Conservation (phyloP, 2,888 invertebrate species). For the Zaprionus obscuricornis region DNA sequence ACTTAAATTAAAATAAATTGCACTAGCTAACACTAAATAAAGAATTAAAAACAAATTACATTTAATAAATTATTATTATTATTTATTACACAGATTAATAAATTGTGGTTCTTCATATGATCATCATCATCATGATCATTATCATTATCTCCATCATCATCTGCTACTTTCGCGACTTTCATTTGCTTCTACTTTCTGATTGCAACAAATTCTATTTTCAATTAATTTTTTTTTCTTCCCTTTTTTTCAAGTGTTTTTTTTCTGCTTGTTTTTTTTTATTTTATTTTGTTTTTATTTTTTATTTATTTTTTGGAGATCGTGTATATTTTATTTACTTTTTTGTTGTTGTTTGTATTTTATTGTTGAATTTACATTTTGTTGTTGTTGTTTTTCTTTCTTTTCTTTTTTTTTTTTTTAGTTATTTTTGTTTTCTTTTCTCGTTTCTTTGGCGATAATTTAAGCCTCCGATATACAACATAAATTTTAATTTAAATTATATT, state of each 20-base stretch:
- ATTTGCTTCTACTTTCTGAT: constrained; percentile 13
- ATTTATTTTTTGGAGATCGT: constrained; percentile 65
- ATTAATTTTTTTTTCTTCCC: constrained; percentile 9
- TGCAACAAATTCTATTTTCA: constrained; percentile 43
- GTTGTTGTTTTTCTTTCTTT: constrained; percentile 24
- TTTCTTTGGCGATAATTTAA: constrained; percentile 83
- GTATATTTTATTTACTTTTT: constrained; percentile 43
- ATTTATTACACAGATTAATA: constrained; percentile 38
- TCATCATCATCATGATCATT: too few relatives aligned
- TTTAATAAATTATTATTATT: constrained; percentile 68
- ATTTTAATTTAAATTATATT: constrained; percentile 50
- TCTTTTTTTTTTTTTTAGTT: constrained; percentile 41
- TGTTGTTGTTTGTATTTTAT: constrained; percentile 9
- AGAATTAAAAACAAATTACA: constrained; percentile 77
- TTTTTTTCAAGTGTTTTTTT: constrained; percentile 19
- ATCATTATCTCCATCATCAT: too few relatives aligned
- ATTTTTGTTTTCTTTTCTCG: constrained; percentile 58
- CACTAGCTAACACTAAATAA: constrained; percentile 83
- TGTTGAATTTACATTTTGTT: constrained; percentile 41
- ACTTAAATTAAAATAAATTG: constrained; percentile 69
- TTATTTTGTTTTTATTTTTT: constrained; percentile 22
- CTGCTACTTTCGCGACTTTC: too few relatives aligned
- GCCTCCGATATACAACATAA: constrained; percentile 82
- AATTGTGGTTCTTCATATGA: constrained; percentile 44
- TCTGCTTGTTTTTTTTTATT: constrained; percentile 20